Evolutionary conservation across 1,140 invertebrate species (phyloP), one percentile per base, ranked within the genome.

Genomic region (Diabrotica virgifera): DNA sequence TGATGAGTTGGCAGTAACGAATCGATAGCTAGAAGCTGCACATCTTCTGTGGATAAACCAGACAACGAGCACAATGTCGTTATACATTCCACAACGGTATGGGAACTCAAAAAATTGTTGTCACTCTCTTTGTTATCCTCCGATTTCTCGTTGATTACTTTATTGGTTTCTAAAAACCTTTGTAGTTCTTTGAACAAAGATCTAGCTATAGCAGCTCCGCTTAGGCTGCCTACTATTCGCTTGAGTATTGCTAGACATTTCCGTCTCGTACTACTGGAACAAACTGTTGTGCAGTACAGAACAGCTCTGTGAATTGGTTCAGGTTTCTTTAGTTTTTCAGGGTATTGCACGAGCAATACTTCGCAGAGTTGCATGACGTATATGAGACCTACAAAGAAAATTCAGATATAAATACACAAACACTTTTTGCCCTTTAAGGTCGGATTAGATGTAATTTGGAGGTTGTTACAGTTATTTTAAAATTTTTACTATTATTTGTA

Each of bases 1-100:
- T 92, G 85, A 78, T 93, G 89, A 36, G 84, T 81, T 46, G 87
- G 83, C 36, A 88, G 80, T 9, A 94, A 75, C 11, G 85, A 79
- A 55, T 88, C 86, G 58, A 89, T 69, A 1, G 84, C 84, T 36
- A 90, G 65, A 2, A 76, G 70, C 58, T 86, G 79, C 0, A 79
- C 77, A 56, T 88, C 84, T 62, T 83, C 79, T 40, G 69, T 53
- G 5, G 77, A 70, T 36, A 85, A 59, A 78, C 79, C 79, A 71
- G 67, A 80, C 64, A 72, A 80, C 9, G 82, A 81, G 76, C 84
- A 85, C 50, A 86, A 63, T 0, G 82, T 80, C 38, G 77, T 79
- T 60, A 85, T 74, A 74, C 80, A 81, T 59, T 85, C 82, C n/a
- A 74, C 65, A 10, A 77, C 36, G 12, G 69, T 65, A 64, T 76